Percentiles rank a stretch among this genome's conserved stretches.
Conservation (phyloP, 2,113 vertebrate genomes). For the rabbit (Oryctolagus cuniculus) region mOryCun1.1 NC_091453.1:114114501-114115000, state of each 20-base stretch:
- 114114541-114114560: slow-evolving; percentile 11
- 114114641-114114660: background rate
- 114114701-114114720: slow-evolving; percentile 5
- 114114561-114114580: background rate
- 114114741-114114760: background rate
- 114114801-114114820: slow-evolving; percentile 8
- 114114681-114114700: background rate
- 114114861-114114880: background rate
- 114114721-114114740: slow-evolving; percentile 17
- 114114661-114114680: background rate
- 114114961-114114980: no score
- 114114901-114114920: background rate
- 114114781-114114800: background rate
- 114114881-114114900: slow-evolving; percentile 25
- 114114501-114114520: background rate
- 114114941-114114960: no score
- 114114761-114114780: background rate
- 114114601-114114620: slow-evolving; percentile 10
- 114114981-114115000: no score
- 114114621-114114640: slow-evolving; percentile 22
- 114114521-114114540: background rate
- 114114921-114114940: no score
- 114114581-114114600: background rate
- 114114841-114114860: slow-evolving; percentile 24
- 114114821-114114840: background rate